These are phyloP conservation scores for Hemibagrus wyckioides DNA, from an alignment of 2,113 vertebrate genomes.

Conservation along the genomic window DNA sequence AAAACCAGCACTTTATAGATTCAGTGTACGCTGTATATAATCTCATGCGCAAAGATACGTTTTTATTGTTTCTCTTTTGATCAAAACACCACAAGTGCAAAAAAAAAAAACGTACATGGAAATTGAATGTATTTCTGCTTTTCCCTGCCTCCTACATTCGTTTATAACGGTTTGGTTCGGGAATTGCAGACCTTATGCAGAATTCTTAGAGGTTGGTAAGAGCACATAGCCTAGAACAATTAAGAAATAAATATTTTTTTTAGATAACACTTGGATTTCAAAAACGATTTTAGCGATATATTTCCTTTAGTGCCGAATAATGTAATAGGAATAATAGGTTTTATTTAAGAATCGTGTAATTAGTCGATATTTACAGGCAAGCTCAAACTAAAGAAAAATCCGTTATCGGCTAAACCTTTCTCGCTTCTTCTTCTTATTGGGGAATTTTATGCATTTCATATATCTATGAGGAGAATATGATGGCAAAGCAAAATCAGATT, in stretches of 20 bases:
- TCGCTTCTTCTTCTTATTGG: not conserved
- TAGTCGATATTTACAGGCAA: not conserved
- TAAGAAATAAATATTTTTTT: too few relatives aligned
- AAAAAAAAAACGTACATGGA: constrained; percentile 62
- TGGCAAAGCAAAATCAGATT: not conserved
- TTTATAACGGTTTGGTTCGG: not conserved
- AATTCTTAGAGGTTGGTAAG: not conserved
- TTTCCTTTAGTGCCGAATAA: constrained; percentile 28
- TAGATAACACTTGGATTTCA: not conserved
- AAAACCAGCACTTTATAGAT: constrained; percentile 44
- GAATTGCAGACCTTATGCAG: not conserved
- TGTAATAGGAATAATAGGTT: not conserved
- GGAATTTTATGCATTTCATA: not conserved
- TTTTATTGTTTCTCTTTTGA: constrained; percentile 29
- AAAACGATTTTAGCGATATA: not conserved
- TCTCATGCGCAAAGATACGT: not conserved
- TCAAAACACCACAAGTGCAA: constrained; percentile 74
- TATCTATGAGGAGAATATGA: not conserved
- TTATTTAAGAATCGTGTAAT: not conserved
- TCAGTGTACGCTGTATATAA: not conserved
- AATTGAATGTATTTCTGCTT: constrained; percentile 49
- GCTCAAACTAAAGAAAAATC: not conserved
- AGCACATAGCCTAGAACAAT: not conserved
- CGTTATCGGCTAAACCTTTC: not conserved
- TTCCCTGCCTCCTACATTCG: not conserved